These are phyloP conservation scores for Solenopsis invicta DNA, from an alignment of 1,140 invertebrate genomes.

Conservation along the genomic window DNA sequence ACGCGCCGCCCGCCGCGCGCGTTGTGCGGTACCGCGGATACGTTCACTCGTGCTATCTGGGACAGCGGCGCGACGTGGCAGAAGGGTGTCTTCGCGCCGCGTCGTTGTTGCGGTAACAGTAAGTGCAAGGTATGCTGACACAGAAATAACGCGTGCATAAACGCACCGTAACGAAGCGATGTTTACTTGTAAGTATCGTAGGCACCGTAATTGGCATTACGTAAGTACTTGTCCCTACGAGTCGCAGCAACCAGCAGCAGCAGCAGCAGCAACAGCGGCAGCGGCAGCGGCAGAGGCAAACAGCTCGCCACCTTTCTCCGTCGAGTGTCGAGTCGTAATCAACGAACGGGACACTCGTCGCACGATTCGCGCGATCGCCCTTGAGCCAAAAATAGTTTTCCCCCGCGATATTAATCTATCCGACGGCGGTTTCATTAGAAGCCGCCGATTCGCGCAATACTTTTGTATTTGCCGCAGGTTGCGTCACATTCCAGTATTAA, in stretches of 20 bases:
- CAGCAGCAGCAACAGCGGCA: slow-evolving; percentile 52
- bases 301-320: slow-evolving; percentile 81
- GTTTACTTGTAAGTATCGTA: slow-evolving; percentile 69
- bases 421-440: slow-evolving; percentile 42
- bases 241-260: slow-evolving; percentile 62
- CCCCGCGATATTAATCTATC: slow-evolving; percentile 47
- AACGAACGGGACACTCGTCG: slow-evolving; percentile 54
- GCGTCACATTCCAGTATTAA: slow-evolving; percentile 46
- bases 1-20: background rate
- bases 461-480: slow-evolving; percentile 1
- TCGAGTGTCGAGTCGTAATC: slow-evolving; percentile 42
- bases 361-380: slow-evolving; percentile 54
- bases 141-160: slow-evolving; percentile 66
- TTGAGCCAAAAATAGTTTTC: slow-evolving; percentile 59
- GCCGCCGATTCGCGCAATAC: slow-evolving; percentile 15
- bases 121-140: slow-evolving; percentile 70
- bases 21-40: slow-evolving; percentile 35
- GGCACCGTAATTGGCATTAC: slow-evolving; percentile 76
- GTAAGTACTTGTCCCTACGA: slow-evolving; percentile 76
- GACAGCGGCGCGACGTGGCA: slow-evolving; percentile 33
- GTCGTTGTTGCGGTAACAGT: slow-evolving; percentile 41
- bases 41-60: slow-evolving; percentile 57
- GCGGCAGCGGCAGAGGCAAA: slow-evolving; percentile 44
- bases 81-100: slow-evolving; percentile 32
- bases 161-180: slow-evolving; percentile 66